Evolutionary conservation across 2,113 vertebrate species (phyloP).

Genomic region (Heterochromis multidens): DNA sequence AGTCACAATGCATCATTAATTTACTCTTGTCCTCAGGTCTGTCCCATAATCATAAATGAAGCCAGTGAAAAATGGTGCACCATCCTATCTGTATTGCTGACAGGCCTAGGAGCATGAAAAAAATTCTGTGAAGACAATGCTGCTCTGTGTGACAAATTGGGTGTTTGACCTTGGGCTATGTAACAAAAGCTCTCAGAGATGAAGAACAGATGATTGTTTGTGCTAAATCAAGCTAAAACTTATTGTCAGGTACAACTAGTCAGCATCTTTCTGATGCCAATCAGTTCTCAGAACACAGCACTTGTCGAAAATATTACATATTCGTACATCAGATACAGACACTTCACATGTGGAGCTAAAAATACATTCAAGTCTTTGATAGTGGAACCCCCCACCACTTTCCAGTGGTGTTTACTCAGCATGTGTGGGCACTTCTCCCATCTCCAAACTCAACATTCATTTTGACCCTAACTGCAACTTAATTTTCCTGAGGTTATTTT

Average conservation of each 20-base stretch:
- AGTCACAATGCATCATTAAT: conserved; percentile 71
- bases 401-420: background rate
- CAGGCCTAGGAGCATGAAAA: conserved; percentile 34
- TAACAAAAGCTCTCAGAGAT: conserved; percentile 7
- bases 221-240: background rate
- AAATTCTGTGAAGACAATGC: conserved; percentile 30
- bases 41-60: conserved; percentile 69
- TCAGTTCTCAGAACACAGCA: background rate
- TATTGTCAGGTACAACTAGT: background rate
- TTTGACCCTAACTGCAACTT: no score
- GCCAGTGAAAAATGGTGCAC: conserved; percentile 44
- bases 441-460: background rate
- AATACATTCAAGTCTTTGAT: background rate
- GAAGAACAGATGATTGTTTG: conserved; percentile 15
- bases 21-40: conserved; percentile 62
- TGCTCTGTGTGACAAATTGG: conserved; percentile 25
- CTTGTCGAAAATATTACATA: background rate
- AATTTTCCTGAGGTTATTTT: background rate
- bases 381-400: background rate
- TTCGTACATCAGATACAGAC: background rate
- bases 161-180: conserved; percentile 55
- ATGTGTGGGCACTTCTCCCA: background rate
- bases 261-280: background rate
- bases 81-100: conserved; percentile 46
- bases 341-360: background rate